phyloP scores from a whole-genome alignment of 1,140 invertebrate species.

The Cryptotermes secundus region DNA sequence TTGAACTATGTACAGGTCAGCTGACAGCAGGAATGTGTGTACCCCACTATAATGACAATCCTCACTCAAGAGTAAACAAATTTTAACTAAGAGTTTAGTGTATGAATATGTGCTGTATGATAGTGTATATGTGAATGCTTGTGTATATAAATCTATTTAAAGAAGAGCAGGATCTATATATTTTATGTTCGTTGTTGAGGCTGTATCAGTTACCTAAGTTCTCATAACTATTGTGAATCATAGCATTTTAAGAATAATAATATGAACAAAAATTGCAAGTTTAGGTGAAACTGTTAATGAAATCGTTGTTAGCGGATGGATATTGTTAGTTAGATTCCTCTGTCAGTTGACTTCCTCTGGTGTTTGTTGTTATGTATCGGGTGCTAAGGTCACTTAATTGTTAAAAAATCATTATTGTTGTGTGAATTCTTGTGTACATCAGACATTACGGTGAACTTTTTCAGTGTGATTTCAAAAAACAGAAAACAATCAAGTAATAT shows the following conservation, averaged over 20 bases:
- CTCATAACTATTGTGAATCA: constrained; percentile 25
- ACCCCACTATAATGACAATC: constrained; percentile 35
- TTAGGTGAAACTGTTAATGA: constrained; percentile 17
- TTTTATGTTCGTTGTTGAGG: constrained; percentile 39
- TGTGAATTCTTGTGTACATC: constrained; percentile 40
- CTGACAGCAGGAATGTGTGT: constrained; percentile 36
- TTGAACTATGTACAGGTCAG: constrained; percentile 37
- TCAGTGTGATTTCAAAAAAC: constrained; percentile 37
- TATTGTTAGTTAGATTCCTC: constrained; percentile 38
- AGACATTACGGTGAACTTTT: constrained; percentile 32
- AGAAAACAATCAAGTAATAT: constrained; percentile 38
- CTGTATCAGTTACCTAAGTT: constrained; percentile 35
- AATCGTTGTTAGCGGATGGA: constrained; percentile 33
- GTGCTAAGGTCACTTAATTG: constrained; percentile 42
- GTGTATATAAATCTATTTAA: constrained; percentile 34
- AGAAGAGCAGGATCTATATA: constrained; percentile 35
- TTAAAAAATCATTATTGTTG: constrained; percentile 41
- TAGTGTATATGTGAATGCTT: constrained; percentile 13
- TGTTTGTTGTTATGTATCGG: constrained; percentile 42
- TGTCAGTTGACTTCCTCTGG: constrained; percentile 39
- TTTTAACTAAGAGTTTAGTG: constrained; percentile 26
- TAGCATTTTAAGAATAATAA: constrained; percentile 33
- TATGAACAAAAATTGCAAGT: background rate
- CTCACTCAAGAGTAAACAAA: constrained; percentile 26
- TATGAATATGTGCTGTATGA: constrained; percentile 24